Evolutionary conservation across 2,797 vertebrate species (phyloP).

Genomic region (Sternotherus odoratus): DNA sequence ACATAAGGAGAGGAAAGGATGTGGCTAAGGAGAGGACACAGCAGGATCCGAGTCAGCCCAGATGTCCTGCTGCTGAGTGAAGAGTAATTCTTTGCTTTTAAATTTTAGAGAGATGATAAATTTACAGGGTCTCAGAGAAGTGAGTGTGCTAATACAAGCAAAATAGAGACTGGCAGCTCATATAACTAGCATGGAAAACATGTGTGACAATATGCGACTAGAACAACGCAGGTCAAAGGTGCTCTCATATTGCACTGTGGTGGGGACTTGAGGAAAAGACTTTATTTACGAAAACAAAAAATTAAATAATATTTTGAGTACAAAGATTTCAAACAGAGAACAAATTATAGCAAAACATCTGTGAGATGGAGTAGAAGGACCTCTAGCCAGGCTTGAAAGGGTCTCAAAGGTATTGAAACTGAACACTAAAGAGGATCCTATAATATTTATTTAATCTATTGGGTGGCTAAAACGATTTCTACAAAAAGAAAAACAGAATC

Average conservation of each 20-base stretch:
- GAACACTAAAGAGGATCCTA: neutral
- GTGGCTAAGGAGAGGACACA: neutral
- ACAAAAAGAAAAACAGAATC: constrained; percentile 11
- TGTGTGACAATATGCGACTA: neutral
- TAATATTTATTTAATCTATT: neutral
- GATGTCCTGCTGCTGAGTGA: constrained; percentile 28
- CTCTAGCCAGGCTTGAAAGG: neutral
- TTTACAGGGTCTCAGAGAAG: neutral
- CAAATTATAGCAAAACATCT: neutral
- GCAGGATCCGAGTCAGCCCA: constrained; percentile 62
- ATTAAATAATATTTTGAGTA: neutral
- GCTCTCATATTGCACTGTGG: neutral
- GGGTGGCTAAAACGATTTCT: neutral
- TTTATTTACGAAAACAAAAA: neutral
- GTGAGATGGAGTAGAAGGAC: neutral
- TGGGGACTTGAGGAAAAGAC: neutral
- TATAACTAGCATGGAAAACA: constrained; percentile 12
- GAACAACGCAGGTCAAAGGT: constrained; percentile 13
- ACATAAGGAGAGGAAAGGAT: constrained; percentile 48
- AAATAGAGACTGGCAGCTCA: neutral
- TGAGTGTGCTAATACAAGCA: neutral
- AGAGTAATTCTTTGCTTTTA: constrained; percentile 10
- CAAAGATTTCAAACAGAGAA: neutral
- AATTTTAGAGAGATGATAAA: constrained; percentile 30
- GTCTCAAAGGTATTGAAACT: neutral